phyloP scores from a whole-genome alignment of 2,113 vertebrate genomes.

The Toxostoma redivivum region DNA sequence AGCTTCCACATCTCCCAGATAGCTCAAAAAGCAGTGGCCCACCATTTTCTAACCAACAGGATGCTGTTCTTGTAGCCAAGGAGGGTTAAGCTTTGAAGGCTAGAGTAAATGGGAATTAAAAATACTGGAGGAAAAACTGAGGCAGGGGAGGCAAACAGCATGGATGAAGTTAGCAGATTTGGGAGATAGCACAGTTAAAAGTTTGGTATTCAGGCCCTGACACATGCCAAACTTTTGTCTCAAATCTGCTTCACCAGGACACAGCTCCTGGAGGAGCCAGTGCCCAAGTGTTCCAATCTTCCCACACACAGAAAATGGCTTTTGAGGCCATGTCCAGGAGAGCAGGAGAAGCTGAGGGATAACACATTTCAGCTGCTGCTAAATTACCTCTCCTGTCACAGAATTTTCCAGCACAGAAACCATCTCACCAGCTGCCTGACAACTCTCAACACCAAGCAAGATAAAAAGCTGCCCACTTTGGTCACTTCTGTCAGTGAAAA shows the following conservation, averaged over 20 bases:
- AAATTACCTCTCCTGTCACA: not conserved
- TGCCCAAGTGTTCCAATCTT: accelerated
- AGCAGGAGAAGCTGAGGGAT: not conserved
- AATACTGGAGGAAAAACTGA: not conserved
- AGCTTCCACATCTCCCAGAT: not conserved
- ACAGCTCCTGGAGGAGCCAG: not conserved
- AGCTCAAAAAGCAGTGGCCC: not conserved
- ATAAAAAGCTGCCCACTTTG: not conserved
- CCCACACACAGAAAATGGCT: not conserved
- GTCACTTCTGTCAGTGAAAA: not conserved
- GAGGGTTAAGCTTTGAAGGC: not conserved
- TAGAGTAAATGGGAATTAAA: not conserved
- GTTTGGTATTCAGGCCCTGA: not conserved
- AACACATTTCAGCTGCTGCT: not conserved
- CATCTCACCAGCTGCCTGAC: not conserved
- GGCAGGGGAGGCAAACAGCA: not conserved
- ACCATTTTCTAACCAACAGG: not conserved
- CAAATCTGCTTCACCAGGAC: not conserved
- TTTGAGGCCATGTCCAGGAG: not conserved
- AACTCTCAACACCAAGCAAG: not conserved
- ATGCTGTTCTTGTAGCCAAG: not conserved
- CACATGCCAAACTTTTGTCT: not conserved
- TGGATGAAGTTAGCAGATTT: not conserved
- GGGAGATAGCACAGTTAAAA: not conserved
- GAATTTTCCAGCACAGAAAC: not conserved